Evolutionary conservation across 2,888 invertebrate genomes (phyloP).

Genomic region (Cryptosula pallasiana): DNA sequence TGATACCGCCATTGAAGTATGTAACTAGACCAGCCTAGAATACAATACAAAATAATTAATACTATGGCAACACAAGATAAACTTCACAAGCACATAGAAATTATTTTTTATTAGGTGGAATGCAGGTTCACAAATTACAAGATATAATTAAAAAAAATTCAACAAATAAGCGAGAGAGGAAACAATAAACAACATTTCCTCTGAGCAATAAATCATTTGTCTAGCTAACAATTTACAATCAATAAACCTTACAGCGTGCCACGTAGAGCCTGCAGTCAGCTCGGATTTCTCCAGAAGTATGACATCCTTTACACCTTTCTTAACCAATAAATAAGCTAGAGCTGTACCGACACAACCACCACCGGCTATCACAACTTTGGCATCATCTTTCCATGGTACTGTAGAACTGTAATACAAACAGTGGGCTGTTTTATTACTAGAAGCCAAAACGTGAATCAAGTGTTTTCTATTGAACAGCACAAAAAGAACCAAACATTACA

Average conservation of each 20-base stretch:
- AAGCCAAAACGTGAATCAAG: too few species aligned
- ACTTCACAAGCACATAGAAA: too few species aligned
- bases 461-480: too few species aligned
- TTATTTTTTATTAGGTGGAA: too few species aligned
- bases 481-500: too few species aligned
- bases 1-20: conserved; percentile 52
- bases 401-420: conserved; percentile 29
- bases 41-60: too few species aligned
- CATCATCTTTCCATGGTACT: conserved; percentile 29
- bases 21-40: conserved; percentile 52
- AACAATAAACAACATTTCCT: too few species aligned
- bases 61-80: too few species aligned
- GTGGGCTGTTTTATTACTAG: too few species aligned
- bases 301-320: conserved; percentile 48
- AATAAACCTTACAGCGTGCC: conserved; percentile 47
- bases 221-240: not conserved
- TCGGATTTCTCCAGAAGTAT: conserved; percentile 51
- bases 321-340: conserved; percentile 54
- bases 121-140: too few species aligned
- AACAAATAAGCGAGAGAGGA: too few species aligned
- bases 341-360: conserved; percentile 54
- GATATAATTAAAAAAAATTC: too few species aligned
- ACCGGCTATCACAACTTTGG: conserved; percentile 48
- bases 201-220: not conserved
- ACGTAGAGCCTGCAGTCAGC: conserved; percentile 53